phyloP scores from a whole-genome alignment of 2,797 vertebrate species.

The Salarias fasciatus region DNA sequence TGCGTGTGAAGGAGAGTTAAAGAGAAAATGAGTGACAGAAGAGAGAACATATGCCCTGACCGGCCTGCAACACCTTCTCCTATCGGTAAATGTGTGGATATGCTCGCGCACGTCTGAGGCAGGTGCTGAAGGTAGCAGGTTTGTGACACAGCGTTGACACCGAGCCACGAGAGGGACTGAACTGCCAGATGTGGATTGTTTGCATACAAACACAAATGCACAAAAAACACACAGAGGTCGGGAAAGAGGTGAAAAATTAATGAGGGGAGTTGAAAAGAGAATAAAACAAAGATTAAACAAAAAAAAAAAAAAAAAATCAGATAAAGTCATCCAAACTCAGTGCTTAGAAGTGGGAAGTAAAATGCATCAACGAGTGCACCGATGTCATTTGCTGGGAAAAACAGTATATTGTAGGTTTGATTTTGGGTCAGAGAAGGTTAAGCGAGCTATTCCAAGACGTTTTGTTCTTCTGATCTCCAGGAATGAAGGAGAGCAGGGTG shows the following conservation, averaged over 20 bases:
- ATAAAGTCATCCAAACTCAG: slow-evolving; percentile 15
- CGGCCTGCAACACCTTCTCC: slow-evolving; percentile 27
- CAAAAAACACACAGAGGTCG: slow-evolving; percentile 34
- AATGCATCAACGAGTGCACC: neutral
- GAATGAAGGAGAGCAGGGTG: slow-evolving; percentile 20
- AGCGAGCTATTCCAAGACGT: slow-evolving; percentile 33
- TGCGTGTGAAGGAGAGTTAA: slow-evolving; percentile 1
- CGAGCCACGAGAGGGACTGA: slow-evolving; percentile 15
- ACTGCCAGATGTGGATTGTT: slow-evolving; percentile 40
- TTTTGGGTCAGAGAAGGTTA: slow-evolving; percentile 55
- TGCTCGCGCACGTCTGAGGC: slow-evolving; percentile 8
- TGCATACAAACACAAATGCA: slow-evolving; percentile 21
- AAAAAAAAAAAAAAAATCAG: slow-evolving; percentile 18
- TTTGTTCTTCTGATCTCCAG: slow-evolving; percentile 22
- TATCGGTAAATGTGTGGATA: neutral
- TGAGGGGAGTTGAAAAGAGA: slow-evolving; percentile 23
- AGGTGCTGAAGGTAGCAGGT: slow-evolving; percentile 47
- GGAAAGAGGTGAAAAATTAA: slow-evolving; percentile 36
- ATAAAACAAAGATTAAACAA: neutral
- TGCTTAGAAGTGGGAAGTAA: neutral
- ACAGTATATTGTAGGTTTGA: slow-evolving; percentile 14
- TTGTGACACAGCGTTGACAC: slow-evolving; percentile 46
- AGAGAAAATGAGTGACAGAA: slow-evolving; percentile 24
- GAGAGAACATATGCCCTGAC: slow-evolving; percentile 22
- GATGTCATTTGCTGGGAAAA: slow-evolving; percentile 23